phyloP scores from a whole-genome alignment of 1,140 invertebrate genomes.

The Papilio glaucus region DNA sequence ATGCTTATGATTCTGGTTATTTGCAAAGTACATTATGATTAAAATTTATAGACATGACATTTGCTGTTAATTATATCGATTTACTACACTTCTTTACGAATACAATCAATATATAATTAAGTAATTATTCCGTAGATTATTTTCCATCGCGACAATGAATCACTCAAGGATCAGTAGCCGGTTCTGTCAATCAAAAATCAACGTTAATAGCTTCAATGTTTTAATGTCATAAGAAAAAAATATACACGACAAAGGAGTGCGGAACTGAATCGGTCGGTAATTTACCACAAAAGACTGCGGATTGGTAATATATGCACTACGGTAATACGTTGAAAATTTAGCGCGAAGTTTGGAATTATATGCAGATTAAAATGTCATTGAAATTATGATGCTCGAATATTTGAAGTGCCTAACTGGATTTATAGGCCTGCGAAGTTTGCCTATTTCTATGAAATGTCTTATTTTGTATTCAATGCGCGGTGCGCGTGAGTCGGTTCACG shows the following conservation, averaged over 20 bases:
- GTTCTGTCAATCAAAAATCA: conserved; percentile 3
- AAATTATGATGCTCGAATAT: conserved; percentile 43
- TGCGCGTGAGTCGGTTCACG: background rate
- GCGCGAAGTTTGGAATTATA: conserved; percentile 35
- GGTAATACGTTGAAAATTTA: background rate
- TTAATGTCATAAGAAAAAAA: conserved; percentile 1
- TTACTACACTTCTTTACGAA: background rate
- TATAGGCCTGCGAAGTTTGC: background rate
- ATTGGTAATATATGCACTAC: background rate
- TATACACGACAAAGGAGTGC: background rate
- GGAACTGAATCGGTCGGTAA: background rate
- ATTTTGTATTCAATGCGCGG: conserved; percentile 32
- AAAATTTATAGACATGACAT: background rate
- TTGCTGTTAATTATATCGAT: background rate
- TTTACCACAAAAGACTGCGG: background rate
- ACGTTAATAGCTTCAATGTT: background rate
- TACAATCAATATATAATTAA: conserved; percentile 10
- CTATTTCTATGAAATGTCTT: conserved; percentile 21
- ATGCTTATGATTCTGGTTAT: too few species aligned
- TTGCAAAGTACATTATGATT: background rate
- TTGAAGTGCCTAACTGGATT: conserved; percentile 10
- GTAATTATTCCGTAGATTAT: conserved; percentile 15
- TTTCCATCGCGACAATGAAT: conserved; percentile 2
- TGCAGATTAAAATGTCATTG: conserved; percentile 52
- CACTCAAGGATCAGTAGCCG: background rate